phyloP scores from a whole-genome alignment of 2,113 vertebrate species.

The Morphnarchus princeps region DNA sequence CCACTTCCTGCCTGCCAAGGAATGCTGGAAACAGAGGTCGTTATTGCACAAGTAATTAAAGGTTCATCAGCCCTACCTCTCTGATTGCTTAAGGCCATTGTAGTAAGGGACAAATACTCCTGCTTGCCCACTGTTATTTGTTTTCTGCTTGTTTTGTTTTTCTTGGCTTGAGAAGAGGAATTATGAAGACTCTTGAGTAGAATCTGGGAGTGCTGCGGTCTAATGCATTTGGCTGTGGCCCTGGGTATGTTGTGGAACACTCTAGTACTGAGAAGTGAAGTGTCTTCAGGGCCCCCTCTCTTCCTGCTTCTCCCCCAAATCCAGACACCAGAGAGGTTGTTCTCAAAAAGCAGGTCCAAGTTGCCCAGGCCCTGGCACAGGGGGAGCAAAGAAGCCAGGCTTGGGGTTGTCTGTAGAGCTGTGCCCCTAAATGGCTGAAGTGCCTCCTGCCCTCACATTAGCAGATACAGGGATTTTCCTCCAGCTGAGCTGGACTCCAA shows the following conservation, averaged over 20 bases:
- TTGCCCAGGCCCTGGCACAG: not conserved
- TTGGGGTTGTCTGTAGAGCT: not conserved
- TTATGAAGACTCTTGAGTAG: slow-evolving; percentile 40
- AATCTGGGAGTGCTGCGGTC: slow-evolving; percentile 37
- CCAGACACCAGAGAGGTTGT: not conserved
- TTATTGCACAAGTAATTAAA: slow-evolving; percentile 65
- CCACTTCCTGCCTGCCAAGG: slow-evolving; percentile 40
- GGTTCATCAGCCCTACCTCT: slow-evolving; percentile 61
- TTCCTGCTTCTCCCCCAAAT: not conserved
- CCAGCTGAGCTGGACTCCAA: not conserved
- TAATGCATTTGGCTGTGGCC: slow-evolving; percentile 55
- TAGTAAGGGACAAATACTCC: slow-evolving; percentile 62
- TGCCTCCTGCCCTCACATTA: not conserved
- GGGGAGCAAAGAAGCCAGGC: not conserved
- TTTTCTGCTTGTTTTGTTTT: slow-evolving; percentile 65
- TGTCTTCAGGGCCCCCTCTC: not conserved
- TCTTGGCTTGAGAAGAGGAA: slow-evolving; percentile 52
- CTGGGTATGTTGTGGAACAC: slow-evolving; percentile 3
- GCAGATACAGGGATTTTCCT: not conserved
- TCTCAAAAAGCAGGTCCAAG: not conserved
- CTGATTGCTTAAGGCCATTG: slow-evolving; percentile 56
- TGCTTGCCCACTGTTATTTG: slow-evolving; percentile 56
- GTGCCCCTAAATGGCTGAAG: not conserved
- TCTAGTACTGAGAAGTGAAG: not conserved
- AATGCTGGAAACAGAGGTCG: slow-evolving; percentile 44